Conservation (phyloP, 2,888 invertebrate genomes). For the Acrobasis consociella region DNA sequence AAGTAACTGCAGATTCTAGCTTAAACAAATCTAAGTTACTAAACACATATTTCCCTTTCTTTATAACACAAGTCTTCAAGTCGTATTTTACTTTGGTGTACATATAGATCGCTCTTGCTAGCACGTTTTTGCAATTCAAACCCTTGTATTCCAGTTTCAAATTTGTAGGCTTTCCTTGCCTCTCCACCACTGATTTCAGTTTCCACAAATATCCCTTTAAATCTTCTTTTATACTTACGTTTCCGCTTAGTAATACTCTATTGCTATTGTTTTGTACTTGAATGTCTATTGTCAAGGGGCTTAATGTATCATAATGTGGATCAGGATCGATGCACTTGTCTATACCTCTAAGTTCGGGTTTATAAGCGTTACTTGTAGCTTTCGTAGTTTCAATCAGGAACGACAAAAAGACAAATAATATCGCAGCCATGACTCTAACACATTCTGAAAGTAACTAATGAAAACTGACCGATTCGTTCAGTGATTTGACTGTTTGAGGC, state of each 20-base stretch:
- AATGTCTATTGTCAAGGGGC: conserved; percentile 26
- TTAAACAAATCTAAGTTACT: conserved; percentile 16
- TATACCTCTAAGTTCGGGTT: not conserved
- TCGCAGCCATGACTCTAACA: not conserved
- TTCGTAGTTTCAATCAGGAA: not conserved
- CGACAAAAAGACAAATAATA: not conserved
- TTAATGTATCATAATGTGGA: conserved; percentile 38
- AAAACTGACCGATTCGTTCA: not conserved
- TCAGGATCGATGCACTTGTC: conserved; percentile 37
- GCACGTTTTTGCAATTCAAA: conserved; percentile 16
- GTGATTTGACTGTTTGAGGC: not conserved
- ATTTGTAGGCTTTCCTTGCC: conserved; percentile 26
- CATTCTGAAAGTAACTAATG: not conserved
- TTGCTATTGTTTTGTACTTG: conserved; percentile 34
- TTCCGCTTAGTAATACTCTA: conserved; percentile 38
- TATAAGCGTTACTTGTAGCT: not conserved
- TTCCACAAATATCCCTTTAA: conserved; percentile 29
- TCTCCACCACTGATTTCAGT: not conserved
- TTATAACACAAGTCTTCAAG: conserved; percentile 12
- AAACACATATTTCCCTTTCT: conserved; percentile 15
- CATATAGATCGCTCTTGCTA: not conserved
- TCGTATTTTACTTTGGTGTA: conserved; percentile 19
- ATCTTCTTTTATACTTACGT: conserved; percentile 38
- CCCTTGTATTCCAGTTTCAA: conserved; percentile 29
- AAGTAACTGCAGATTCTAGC: conserved; percentile 9